Conservation (phyloP, 1,140 invertebrate species). For the Dinoponera quadriceps region DNA sequence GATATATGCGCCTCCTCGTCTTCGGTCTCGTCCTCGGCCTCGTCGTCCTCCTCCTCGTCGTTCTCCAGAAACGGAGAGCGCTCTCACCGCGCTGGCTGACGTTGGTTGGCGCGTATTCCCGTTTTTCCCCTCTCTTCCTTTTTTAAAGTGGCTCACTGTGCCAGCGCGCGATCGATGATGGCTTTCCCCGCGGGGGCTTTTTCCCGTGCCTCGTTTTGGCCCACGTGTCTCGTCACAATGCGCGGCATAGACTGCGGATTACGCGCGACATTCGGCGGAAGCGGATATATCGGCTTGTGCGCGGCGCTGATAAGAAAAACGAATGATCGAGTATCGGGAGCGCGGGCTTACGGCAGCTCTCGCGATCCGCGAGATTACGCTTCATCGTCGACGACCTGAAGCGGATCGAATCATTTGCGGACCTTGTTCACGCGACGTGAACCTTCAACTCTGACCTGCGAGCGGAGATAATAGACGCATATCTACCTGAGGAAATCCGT, state of each 20-base stretch:
- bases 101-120: conserved; percentile 3
- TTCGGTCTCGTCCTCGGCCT: not conserved
- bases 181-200: conserved; percentile 37
- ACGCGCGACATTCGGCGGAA: conserved; percentile 42
- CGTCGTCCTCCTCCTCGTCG: not conserved
- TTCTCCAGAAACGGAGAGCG: not conserved
- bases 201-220: conserved; percentile 30
- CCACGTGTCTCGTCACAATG: conserved; percentile 51
- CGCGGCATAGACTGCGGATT: conserved; percentile 48
- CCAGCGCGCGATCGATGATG: conserved; percentile 56
- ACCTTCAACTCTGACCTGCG: conserved; percentile 22
- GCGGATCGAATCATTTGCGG: conserved; percentile 27
- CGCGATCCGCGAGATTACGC: conserved; percentile 36
- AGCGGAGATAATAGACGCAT: conserved; percentile 1
- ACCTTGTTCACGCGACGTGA: conserved; percentile 8
- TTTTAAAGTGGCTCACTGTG: conserved; percentile 44
- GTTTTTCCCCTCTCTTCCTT: conserved; percentile 22
- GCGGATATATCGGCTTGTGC: conserved; percentile 54
- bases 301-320: conserved; percentile 54
- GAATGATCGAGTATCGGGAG: conserved; percentile 39
- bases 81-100: conserved; percentile 7
- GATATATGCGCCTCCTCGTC: conserved; percentile 18
- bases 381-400: conserved; percentile 28
- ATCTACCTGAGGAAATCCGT: not conserved
- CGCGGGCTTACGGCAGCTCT: not conserved